Evolutionary conservation across 2,797 vertebrate genomes (phyloP).

Genomic region (Typhlichthys eigenmanni): DNA sequence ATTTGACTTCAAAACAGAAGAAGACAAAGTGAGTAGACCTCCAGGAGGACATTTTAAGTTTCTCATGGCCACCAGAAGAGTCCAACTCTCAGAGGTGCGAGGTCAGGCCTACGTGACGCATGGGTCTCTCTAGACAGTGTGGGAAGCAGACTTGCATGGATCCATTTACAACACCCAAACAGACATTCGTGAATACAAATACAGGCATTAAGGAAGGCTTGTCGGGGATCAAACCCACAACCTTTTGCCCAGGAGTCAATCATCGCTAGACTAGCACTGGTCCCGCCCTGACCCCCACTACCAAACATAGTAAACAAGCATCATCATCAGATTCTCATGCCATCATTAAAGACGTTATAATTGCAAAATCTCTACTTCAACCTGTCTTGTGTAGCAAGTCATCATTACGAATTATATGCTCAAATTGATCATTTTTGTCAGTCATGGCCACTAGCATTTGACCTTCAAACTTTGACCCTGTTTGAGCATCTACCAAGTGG

Average conservation of each 20-base stretch:
- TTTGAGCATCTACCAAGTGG: conserved; percentile 28
- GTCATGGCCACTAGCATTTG: neutral
- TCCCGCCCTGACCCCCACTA: too few relatives aligned
- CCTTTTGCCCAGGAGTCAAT: too few relatives aligned
- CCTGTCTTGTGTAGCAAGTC: conserved; percentile 1
- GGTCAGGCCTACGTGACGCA: conserved; percentile 60
- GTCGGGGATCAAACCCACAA: too few relatives aligned
- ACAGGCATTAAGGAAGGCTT: too few relatives aligned
- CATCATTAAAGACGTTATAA: neutral
- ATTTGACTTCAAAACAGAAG: too few relatives aligned
- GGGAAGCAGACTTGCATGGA: conserved; percentile 59
- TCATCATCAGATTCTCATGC: neutral
- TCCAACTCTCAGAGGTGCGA: conserved; percentile 45
- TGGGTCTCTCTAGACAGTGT: conserved; percentile 48
- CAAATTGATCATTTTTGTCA: conserved; percentile 14
- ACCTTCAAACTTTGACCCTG: conserved; percentile 43
- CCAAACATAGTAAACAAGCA: neutral
- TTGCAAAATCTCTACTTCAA: neutral
- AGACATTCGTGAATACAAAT: too few relatives aligned
- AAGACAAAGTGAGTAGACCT: conserved; percentile 21
- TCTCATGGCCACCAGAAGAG: conserved; percentile 62
- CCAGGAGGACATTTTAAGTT: conserved; percentile 37
- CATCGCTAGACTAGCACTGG: too few relatives aligned
- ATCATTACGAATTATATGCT: neutral
- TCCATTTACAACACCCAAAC: conserved; percentile 1